Evolutionary conservation across 1,140 invertebrate genomes (phyloP), one percentile per base, ranked within the genome.

Genomic region (Penaeus japonicus): DNA sequence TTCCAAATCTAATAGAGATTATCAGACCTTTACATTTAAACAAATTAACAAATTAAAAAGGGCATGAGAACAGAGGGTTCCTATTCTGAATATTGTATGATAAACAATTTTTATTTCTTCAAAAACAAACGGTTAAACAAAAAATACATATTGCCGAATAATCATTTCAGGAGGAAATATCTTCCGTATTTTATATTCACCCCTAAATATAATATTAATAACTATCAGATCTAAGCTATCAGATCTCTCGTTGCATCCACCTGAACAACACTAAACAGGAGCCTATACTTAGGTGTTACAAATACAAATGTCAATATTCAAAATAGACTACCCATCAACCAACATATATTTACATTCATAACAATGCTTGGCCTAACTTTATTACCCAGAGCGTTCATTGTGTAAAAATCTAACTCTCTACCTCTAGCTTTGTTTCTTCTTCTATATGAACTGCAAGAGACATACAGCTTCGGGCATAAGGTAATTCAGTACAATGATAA

Each of bases 281-380:
- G 47, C 70, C 80, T 83, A 78, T 57, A 82, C 80, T 83, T 84
- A 84, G 83, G 59, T 85, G 82, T 73, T 89, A 84, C 35, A 59
- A 89, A 85, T 89, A 89, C 82, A 89, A 89, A 89, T 84, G 47
- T 89, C 87, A 89, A 88, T 89, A 89, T 89, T 89, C 87, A 89
- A 89, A 89, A 89, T 89, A 89, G 87, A 89, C 87, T 89, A 89
- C 87, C 87, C 87, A 89, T 89, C 75, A 89, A 89, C 87, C 82
- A 89, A 85, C 83, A 81, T 89, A 89, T 89, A 85, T 89, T 80
- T 85, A 89, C 87, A 89, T 35, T 85, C 77, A 81, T 87, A 89
- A 89, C 87, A 89, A 89, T 89, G 80, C 83, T 85, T 83, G 57
- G 85, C 85, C 85, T 80, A 79, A 86, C 75, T 88, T 81, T 88